Evolutionary conservation across 2,113 vertebrate genomes (phyloP), one percentile per base, ranked within the genome.

Genomic region (Ovis canadensis): DNA sequence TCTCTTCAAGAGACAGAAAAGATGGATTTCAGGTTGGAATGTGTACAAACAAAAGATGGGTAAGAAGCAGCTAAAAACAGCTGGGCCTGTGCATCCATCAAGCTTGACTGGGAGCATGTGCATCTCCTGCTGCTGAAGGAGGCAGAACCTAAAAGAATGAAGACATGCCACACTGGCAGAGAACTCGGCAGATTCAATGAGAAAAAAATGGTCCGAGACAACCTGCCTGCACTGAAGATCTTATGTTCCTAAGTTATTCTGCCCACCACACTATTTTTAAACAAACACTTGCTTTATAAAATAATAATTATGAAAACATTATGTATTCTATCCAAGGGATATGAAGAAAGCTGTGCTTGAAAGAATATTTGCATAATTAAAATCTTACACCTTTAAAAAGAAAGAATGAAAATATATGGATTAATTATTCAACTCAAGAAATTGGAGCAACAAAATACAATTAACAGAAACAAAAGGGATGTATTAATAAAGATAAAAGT

Each of bases 341-440:
- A 95, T 78, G 17, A 82, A 92, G 52, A 94, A 92, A 86, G 7
- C 17, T 71, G 19, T 88, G 4, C 9, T 67, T 95, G 25, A 92
- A 89, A 77, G 40, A 74, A 55, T 45, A 88, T 40, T 67, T 96
- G 45, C 85, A 50, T 91, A 89, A 94, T 96, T 89, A 89, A 92
- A 90, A 67, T 59, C 36, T 85, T 57, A 84, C 3, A 81, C 60
- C 54, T 83, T 93, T 84, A n/a, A 57, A 91, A 94, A 94, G 7
- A 88, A 88, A n/a, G 6, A 85, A 59, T 67, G 40, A 91, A 92
- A 94, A 48, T 90, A 36, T 12, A 67, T 29, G 15, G 23, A 81
- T 85, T 78, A 85, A 89, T 91, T 91, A 94, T 90, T 92, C 29
- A 95, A 40, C 10, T 67, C 11, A 93, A 92, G 23, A 90, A 89